phyloP scores from a whole-genome alignment of 2,113 vertebrate species.

The Leptocoma aspasia region DNA sequence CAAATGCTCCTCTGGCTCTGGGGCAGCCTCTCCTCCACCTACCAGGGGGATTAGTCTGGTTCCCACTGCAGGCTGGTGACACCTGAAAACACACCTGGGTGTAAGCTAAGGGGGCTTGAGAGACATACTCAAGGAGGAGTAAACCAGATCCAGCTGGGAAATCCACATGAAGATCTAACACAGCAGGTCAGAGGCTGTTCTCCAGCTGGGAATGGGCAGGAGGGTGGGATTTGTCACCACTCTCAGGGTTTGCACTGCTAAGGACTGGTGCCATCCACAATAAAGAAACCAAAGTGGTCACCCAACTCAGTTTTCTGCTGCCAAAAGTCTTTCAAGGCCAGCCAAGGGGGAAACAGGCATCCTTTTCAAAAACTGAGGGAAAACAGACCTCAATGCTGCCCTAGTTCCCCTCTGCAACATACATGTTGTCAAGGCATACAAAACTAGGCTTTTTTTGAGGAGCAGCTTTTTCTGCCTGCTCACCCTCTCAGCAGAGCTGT shows the following conservation, averaged over 20 bases:
- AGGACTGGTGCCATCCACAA: background rate
- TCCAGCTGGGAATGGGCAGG: background rate
- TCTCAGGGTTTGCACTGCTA: background rate
- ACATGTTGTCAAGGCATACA: accelerated
- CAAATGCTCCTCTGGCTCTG: background rate
- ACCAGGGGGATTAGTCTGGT: background rate
- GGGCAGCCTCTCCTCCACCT: background rate
- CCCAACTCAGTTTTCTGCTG: background rate
- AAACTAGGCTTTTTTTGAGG: background rate
- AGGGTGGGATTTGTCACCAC: background rate
- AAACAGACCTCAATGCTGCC: background rate
- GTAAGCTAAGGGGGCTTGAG: background rate
- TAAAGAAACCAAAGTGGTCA: background rate
- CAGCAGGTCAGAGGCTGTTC: background rate
- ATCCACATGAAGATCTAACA: background rate
- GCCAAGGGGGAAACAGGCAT: background rate
- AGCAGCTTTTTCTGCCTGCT: background rate
- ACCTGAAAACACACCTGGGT: background rate
- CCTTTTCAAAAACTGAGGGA: background rate
- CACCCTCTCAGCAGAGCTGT: background rate
- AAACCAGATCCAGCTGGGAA: background rate
- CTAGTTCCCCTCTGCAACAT: background rate
- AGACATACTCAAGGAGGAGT: background rate
- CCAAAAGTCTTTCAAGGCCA: background rate
- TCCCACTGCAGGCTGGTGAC: background rate